phyloP scores from a whole-genome alignment of 1,140 invertebrate genomes.

The Drosophila carrolli region DNA sequence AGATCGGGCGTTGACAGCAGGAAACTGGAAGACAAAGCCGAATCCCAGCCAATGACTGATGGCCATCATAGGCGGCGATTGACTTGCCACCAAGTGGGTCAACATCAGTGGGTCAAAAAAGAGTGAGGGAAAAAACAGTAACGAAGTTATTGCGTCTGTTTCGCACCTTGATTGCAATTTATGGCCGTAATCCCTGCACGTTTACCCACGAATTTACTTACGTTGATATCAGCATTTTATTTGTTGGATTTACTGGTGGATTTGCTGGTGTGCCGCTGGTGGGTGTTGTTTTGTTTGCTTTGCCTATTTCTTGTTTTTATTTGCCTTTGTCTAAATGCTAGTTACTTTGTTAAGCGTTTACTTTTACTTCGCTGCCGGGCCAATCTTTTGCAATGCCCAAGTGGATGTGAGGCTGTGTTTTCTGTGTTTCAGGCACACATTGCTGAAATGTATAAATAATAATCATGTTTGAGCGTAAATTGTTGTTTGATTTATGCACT shows the following conservation, averaged over 20 bases:
- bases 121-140: neutral
- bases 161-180: conserved; percentile 62
- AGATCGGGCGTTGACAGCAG: conserved; percentile 63
- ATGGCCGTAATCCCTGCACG: conserved; percentile 41
- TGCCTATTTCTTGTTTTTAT: conserved; percentile 45
- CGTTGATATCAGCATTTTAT: conserved; percentile 79
- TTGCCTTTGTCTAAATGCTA: conserved; percentile 56
- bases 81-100: conserved; percentile 62
- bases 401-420: conserved; percentile 48
- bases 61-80: conserved; percentile 4
- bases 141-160: conserved; percentile 35
- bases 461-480: conserved; percentile 67
- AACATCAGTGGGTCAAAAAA: conserved; percentile 72
- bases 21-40: conserved; percentile 48
- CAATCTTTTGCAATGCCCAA: conserved; percentile 72
- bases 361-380: conserved; percentile 59
- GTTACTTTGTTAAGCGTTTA: conserved; percentile 58
- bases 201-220: conserved; percentile 67
- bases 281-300: conserved; percentile 57
- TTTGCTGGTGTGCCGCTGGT: conserved; percentile 29
- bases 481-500: conserved; percentile 68
- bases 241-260: conserved; percentile 15
- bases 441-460: conserved; percentile 75
- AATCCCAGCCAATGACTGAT: conserved; percentile 35
- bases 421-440: conserved; percentile 70